Evolutionary conservation across 2,113 vertebrate genomes (phyloP).

Genomic region (Pachypanchax playfairii): DNA sequence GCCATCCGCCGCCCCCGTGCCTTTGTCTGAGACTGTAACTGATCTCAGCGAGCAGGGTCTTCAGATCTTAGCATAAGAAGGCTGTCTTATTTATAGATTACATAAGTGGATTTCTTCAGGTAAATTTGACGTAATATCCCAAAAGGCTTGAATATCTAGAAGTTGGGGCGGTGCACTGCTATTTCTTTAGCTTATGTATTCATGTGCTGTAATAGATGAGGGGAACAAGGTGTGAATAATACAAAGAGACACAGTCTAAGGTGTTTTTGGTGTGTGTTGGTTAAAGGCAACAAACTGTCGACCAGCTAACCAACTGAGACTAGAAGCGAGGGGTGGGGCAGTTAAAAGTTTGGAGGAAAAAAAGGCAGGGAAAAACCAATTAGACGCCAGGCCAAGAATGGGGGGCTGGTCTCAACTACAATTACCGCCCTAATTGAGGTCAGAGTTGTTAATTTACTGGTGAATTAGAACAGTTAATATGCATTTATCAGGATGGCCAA

Average conservation of each 20-base stretch:
- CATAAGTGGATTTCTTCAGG: constrained; percentile 62
- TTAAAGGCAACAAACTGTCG: constrained; percentile 31
- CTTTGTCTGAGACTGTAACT: constrained; percentile 65
- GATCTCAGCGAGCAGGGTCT: constrained; percentile 63
- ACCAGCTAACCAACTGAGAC: constrained; percentile 24
- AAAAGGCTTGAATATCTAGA: constrained; percentile 55
- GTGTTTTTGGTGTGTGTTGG: constrained; percentile 24
- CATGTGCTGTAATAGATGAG: constrained; percentile 19
- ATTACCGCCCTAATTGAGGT: constrained; percentile 83
- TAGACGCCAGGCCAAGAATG: constrained; percentile 54
- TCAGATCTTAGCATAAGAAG: constrained; percentile 47
- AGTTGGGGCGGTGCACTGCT: constrained; percentile 24
- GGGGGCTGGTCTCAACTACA: constrained; percentile 73
- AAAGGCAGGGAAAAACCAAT: constrained; percentile 68
- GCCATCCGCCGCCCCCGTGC: constrained; percentile 58
- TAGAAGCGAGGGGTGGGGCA: neutral
- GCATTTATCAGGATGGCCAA: constrained; percentile 80
- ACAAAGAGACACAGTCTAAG: neutral
- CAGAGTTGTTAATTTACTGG: constrained; percentile 84
- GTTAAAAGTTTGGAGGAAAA: constrained; percentile 9
- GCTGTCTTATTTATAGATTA: constrained; percentile 65
- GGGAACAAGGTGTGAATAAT: neutral
- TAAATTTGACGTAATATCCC: constrained; percentile 59
- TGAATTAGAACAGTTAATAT: constrained; percentile 85
- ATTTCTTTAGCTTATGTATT: constrained; percentile 16